Evolutionary conservation across 2,797 vertebrate species (phyloP).

Genomic region (Gymnopithys bicolor): DNA sequence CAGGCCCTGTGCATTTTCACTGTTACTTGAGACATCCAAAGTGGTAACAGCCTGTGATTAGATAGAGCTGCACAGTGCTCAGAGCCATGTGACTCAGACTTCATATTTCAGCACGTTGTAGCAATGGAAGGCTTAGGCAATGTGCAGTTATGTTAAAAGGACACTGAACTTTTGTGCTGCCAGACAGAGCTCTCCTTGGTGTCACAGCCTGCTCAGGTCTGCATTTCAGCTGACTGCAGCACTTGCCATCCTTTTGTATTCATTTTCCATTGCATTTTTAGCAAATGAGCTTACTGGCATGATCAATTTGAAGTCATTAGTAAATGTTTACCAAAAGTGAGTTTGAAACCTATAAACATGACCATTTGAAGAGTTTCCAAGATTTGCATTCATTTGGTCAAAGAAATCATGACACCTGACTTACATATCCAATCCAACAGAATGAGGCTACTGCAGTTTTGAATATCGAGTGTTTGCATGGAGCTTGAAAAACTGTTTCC

Average conservation of each 20-base stretch:
- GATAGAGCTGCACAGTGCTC: neutral
- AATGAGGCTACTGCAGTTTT: neutral
- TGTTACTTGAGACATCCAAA: neutral
- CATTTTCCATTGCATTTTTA: neutral
- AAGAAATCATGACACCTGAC: neutral
- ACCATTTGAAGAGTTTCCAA: constrained; percentile 17
- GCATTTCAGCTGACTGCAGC: neutral
- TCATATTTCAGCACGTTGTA: neutral
- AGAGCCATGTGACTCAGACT: neutral
- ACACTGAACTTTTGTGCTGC: neutral
- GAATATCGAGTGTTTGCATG: neutral
- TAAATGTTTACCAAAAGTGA: neutral
- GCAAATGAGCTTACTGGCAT: neutral
- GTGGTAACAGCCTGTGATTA: neutral
- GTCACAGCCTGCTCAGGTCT: neutral
- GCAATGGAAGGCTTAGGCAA: neutral
- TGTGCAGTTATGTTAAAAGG: neutral
- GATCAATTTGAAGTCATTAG: neutral
- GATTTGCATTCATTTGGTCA: neutral
- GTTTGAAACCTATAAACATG: constrained; percentile 16
- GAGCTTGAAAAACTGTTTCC: neutral
- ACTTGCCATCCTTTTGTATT: neutral
- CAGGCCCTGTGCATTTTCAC: neutral
- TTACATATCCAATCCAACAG: neutral
- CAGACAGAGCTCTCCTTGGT: neutral